These are phyloP conservation scores for Caenorhabditis latens DNA, from an alignment of 1,140 invertebrate species.

Conservation along the genomic window DNA sequence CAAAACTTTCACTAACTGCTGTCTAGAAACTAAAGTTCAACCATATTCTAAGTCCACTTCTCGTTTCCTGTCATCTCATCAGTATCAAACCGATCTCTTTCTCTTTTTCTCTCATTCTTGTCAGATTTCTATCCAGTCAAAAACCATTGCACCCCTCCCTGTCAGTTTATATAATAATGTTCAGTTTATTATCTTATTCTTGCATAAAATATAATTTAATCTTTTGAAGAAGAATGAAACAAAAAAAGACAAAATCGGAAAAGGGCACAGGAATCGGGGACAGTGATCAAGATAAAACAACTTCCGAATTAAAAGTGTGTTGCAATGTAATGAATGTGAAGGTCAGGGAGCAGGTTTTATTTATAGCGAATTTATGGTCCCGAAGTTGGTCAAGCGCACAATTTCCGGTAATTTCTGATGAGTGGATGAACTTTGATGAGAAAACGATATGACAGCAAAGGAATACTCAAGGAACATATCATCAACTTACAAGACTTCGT, in stretches of 20 bases:
- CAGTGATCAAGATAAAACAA: neutral
- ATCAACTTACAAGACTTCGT: neutral
- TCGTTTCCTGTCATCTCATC: neutral
- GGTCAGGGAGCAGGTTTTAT: slow-evolving; percentile 19
- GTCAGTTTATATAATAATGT: slow-evolving; percentile 2
- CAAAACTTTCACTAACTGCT: neutral
- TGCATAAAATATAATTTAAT: neutral
- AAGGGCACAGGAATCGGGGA: neutral
- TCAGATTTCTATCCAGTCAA: slow-evolving; percentile 24
- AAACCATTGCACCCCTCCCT: neutral
- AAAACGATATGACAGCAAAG: neutral
- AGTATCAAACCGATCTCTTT: slow-evolving; percentile 28
- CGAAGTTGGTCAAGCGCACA: neutral
- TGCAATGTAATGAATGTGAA: neutral
- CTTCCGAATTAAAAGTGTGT: neutral
- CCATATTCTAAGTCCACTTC: neutral
- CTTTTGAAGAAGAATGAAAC: no score
- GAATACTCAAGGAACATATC: neutral
- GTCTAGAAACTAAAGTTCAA: neutral
- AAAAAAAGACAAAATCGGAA: no score
- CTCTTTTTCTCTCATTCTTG: neutral
- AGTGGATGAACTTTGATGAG: slow-evolving; percentile 14
- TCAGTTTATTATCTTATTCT: neutral
- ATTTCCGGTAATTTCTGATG: neutral
- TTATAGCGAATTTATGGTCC: neutral